Evolutionary conservation across 2,888 invertebrate genomes (phyloP).

Genomic region (Alloplasta piceator): DNA sequence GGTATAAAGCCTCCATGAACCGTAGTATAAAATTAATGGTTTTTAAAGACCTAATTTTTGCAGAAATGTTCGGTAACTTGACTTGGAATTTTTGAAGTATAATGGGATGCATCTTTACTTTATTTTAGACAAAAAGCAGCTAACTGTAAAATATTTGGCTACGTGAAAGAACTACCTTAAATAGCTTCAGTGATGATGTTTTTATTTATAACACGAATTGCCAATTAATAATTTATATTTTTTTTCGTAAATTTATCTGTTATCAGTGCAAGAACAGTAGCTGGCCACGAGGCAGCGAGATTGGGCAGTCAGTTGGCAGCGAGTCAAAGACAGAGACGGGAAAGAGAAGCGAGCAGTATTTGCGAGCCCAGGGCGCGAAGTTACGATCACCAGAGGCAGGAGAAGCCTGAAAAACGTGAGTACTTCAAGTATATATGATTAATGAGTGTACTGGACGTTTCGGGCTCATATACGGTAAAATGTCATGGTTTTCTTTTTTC

Average conservation of each 20-base stretch:
- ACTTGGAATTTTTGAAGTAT: too few relatives aligned
- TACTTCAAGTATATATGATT: constrained; percentile 38
- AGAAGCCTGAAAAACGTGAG: constrained; percentile 84
- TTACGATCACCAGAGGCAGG: constrained; percentile 86
- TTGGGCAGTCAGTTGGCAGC: constrained; percentile 86
- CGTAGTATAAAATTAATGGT: too few relatives aligned
- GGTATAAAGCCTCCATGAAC: too few relatives aligned
- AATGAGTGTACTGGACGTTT: neutral
- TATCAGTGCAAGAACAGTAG: constrained; percentile 86
- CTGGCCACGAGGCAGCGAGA: constrained; percentile 91
- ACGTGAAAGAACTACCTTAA: too few relatives aligned
- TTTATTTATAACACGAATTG: too few relatives aligned
- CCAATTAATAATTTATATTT: neutral
- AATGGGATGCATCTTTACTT: too few relatives aligned
- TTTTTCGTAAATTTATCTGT: neutral
- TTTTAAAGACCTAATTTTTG: too few relatives aligned
- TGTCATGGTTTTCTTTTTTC: constrained; percentile 28
- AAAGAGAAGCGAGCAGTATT: constrained; percentile 76
- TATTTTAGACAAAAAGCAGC: too few relatives aligned
- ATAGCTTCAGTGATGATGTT: too few relatives aligned
- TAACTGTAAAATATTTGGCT: too few relatives aligned
- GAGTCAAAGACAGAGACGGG: constrained; percentile 81
- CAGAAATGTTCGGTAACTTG: too few relatives aligned
- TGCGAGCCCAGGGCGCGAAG: constrained; percentile 87
- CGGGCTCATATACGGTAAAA: constrained; percentile 22